Evolutionary conservation across 2,797 vertebrate species (phyloP), one percentile per base, ranked within the genome.

Genomic region (Parambassis ranga): DNA sequence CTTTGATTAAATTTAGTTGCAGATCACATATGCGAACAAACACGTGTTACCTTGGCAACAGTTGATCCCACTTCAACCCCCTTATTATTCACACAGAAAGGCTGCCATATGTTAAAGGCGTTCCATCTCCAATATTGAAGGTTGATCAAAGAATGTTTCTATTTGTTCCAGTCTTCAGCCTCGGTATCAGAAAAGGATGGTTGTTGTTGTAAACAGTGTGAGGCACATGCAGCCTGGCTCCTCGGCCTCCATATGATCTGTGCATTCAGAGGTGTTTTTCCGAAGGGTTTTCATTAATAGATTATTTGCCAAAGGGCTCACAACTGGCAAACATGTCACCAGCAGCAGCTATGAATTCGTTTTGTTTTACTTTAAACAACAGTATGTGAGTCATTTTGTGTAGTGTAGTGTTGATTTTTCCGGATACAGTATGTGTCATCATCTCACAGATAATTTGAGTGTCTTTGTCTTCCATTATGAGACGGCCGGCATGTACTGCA

Each of bases 31-130:
- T 60, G 75, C 47, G 26, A 55, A 72, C 49, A 38, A 70, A 77
- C 47, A 42, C 75, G 69, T 59, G 87, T 87, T 87, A 83, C 87
- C 87, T 39, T 84, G 84, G 85, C 70, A 87, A 89, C 87, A 65
- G 81, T 82, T 83, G 77, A 83, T 86, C 75, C 75, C 87, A 68
- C 75, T 65, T 80, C 81, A 80, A 15, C 56, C 65, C 61, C 27
- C 61, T 44, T 58, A 48, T 67, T 75, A 67, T 41, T 65, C 74
- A 28, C 69, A 63, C n/a, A 26, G 60, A 55, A 62, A 49, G 15
- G 27, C 68, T 39, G 50, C 37, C 30, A 18, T 55, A 70, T 75
- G 69, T 75, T 61, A 35, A 47, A 60, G 49, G 27, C 44, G 8
- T 20, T 14, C 48, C 59, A 44, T 35, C 49, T 23, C 16, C 37